These are phyloP conservation scores for Dallia pectoralis DNA, from an alignment of 2,797 vertebrate genomes.

Conservation along the genomic window DNA sequence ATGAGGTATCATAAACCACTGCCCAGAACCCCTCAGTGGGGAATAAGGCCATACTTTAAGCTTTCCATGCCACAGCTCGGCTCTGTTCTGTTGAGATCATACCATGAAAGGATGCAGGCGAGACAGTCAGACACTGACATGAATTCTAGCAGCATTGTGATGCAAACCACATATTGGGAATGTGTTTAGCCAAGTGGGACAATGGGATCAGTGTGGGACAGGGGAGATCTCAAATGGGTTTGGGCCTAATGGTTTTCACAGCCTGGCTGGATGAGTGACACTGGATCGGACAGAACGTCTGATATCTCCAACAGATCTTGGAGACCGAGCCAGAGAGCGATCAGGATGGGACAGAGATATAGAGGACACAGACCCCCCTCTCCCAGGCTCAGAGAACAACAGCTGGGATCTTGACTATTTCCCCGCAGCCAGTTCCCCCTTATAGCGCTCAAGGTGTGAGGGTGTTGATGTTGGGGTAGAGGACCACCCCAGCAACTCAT, in stretches of 20 bases:
- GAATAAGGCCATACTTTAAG: neutral
- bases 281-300: neutral
- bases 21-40: neutral
- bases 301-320: neutral
- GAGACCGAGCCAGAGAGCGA: neutral
- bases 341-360: neutral
- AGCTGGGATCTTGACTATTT: conserved; percentile 6
- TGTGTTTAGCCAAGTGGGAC: too few species aligned
- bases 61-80: neutral
- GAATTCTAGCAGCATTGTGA: conserved; percentile 1
- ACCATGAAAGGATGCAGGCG: neutral
- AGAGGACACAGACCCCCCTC: neutral
- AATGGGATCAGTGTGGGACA: neutral
- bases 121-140: conserved; percentile 5
- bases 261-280: neutral
- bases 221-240: neutral
- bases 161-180: neutral
- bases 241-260: conserved; percentile 10
- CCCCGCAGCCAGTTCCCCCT: neutral
- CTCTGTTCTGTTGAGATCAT: neutral
- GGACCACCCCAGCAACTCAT: neutral
- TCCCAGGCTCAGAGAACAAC: conserved; percentile 9
- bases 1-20: neutral
- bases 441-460: neutral
- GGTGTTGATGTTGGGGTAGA: neutral